These are phyloP conservation scores for Meghimatium bilineatum DNA, from an alignment of 2,888 invertebrate genomes.

Conservation along the genomic window DNA sequence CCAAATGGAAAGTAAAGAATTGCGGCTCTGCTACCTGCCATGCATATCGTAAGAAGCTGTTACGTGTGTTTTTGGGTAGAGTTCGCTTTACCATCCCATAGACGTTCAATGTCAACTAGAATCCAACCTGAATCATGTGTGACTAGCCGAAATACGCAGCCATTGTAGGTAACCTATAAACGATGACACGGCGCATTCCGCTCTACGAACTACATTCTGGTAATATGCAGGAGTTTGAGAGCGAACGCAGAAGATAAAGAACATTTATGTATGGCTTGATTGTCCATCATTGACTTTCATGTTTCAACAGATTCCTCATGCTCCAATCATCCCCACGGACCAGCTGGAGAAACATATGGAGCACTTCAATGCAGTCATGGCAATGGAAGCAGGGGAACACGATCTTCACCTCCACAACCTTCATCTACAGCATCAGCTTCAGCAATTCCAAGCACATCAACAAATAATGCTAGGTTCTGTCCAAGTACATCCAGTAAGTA, in stretches of 20 bases:
- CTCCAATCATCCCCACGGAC: constrained; percentile 93
- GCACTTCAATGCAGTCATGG: constrained; percentile 78
- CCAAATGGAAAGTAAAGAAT: too few relatives aligned
- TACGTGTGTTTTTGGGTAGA: too few relatives aligned
- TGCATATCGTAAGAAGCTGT: too few relatives aligned
- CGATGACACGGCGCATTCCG: not conserved
- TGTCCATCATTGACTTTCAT: not conserved
- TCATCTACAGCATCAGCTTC: constrained; percentile 44
- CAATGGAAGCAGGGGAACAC: constrained; percentile 50
- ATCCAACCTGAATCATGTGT: too few relatives aligned
- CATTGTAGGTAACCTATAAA: too few relatives aligned
- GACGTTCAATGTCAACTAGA: not conserved
- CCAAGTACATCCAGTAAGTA: constrained; percentile 60
- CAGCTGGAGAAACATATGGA: constrained; percentile 88
- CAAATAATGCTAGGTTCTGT: constrained; percentile 58
- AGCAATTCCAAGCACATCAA: constrained; percentile 45
- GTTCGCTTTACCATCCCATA: not conserved
- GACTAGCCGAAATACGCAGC: too few relatives aligned
- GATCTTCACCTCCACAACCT: constrained; percentile 38
- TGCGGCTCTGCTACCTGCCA: too few relatives aligned
- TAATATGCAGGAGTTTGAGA: too few relatives aligned
- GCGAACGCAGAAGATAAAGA: too few relatives aligned
- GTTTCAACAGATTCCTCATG: constrained; percentile 79
- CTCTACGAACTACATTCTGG: not conserved
- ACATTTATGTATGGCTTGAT: too few relatives aligned